A percentile compares a stretch with the other conserved stretches of the same genome.
Evolutionary conservation across 2,113 vertebrate species (phyloP).

Genomic region (Azemiops feae): DNA sequence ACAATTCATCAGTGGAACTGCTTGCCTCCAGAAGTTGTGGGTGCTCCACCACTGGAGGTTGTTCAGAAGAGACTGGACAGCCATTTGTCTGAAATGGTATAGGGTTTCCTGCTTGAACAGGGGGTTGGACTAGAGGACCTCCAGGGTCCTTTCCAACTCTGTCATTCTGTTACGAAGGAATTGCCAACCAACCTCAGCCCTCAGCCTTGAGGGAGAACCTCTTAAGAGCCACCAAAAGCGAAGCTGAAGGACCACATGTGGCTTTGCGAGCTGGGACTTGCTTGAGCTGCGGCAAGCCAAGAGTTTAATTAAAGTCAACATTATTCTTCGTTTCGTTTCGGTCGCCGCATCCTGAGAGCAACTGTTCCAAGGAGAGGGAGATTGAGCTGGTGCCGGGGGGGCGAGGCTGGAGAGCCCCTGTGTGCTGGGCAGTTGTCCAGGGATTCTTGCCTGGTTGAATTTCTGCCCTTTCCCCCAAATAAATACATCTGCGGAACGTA

Average conservation of each 20-base stretch:
- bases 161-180: neutral
- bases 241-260: neutral
- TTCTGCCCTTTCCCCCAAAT: neutral
- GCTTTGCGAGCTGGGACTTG: neutral
- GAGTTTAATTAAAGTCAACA: neutral
- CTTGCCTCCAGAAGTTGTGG: too few relatives aligned
- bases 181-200: neutral
- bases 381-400: neutral
- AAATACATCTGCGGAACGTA: neutral
- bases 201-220: neutral
- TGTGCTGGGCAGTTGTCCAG: neutral
- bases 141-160: neutral
- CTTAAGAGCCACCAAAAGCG: neutral
- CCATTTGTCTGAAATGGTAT: neutral
- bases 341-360: neutral
- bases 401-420: neutral
- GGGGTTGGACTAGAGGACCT: neutral
- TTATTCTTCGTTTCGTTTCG: neutral
- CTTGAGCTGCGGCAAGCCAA: neutral
- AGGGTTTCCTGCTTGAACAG: neutral
- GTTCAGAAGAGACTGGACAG: neutral
- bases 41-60: neutral
- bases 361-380: neutral
- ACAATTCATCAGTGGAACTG: too few relatives aligned
- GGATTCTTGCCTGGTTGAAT: neutral